Conservation (phyloP, 2,113 vertebrate species). For the Channa argus region DNA sequence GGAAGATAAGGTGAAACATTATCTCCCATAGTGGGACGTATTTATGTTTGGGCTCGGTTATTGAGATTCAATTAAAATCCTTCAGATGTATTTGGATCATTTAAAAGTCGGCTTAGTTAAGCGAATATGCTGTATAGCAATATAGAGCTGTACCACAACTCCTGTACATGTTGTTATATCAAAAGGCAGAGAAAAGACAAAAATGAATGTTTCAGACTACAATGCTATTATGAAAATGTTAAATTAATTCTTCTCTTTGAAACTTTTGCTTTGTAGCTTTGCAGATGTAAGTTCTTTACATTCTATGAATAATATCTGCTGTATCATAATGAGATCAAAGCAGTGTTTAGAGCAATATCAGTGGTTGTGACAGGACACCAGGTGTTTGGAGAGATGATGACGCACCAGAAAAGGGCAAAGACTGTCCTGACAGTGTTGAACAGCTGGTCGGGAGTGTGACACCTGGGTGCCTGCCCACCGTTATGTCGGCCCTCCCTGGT, state of each 20-base stretch:
- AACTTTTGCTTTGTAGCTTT: constrained; percentile 13
- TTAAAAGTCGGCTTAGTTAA: neutral
- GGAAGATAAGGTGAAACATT: neutral
- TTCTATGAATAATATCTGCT: constrained; percentile 3
- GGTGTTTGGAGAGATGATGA: constrained; percentile 72
- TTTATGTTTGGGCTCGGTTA: neutral
- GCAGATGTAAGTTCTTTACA: neutral
- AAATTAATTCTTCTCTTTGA: neutral
- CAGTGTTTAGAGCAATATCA: constrained; percentile 40
- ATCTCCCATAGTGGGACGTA: neutral
- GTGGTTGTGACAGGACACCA: constrained; percentile 73
- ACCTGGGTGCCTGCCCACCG: constrained; percentile 65
- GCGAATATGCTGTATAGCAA: neutral
- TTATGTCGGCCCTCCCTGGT: constrained; percentile 45
- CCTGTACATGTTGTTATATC: neutral
- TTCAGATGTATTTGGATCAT: neutral
- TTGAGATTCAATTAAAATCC: neutral
- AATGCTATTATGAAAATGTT: neutral
- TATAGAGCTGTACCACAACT: too few species aligned
- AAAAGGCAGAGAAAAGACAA: neutral
- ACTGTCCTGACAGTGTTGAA: constrained; percentile 73
- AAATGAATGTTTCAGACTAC: neutral
- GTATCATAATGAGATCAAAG: constrained; percentile 63
- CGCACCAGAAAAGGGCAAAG: constrained; percentile 74
- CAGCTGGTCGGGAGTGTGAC: constrained; percentile 70